Evolutionary conservation across 2,888 invertebrate species (phyloP).

Genomic region (Dynastes hyllus): DNA sequence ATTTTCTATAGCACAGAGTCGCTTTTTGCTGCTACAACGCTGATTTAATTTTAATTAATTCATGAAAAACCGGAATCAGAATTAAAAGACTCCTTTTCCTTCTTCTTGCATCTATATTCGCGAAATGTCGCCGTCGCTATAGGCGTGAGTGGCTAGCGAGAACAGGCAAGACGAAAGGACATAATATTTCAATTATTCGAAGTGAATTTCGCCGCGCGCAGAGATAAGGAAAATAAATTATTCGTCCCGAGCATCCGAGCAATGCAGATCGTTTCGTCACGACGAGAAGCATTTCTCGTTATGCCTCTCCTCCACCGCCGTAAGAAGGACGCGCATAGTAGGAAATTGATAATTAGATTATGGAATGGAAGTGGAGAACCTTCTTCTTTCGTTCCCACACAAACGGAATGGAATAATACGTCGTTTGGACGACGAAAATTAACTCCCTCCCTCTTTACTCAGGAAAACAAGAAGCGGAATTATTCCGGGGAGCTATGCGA

Average conservation of each 20-base stretch:
- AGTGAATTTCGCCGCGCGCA: constrained; percentile 13
- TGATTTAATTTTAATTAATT: too few species aligned
- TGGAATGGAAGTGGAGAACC: constrained; percentile 6
- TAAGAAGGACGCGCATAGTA: constrained; percentile 4
- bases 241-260: constrained; percentile 28
- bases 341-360: constrained; percentile 40
- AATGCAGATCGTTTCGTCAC: constrained; percentile 33
- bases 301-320: background rate
- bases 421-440: constrained; percentile 27
- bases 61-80: too few species aligned
- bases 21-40: too few species aligned
- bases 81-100: too few species aligned
- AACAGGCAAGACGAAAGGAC: constrained; percentile 9
- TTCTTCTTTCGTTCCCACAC: constrained; percentile 22
- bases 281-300: constrained; percentile 36
- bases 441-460: background rate
- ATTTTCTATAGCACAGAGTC: too few species aligned
- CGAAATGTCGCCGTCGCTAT: background rate
- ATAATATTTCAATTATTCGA: constrained; percentile 38
- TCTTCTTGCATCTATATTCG: constrained; percentile 11
- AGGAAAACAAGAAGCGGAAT: background rate
- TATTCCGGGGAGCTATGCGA: constrained; percentile 1
- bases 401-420: constrained; percentile 19
- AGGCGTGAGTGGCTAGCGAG: background rate
- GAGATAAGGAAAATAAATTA: constrained; percentile 36